These are phyloP conservation scores for Cricetomys ansorgei DNA, from an alignment of 2,113 vertebrate genomes.

Conservation along the genomic window DNA sequence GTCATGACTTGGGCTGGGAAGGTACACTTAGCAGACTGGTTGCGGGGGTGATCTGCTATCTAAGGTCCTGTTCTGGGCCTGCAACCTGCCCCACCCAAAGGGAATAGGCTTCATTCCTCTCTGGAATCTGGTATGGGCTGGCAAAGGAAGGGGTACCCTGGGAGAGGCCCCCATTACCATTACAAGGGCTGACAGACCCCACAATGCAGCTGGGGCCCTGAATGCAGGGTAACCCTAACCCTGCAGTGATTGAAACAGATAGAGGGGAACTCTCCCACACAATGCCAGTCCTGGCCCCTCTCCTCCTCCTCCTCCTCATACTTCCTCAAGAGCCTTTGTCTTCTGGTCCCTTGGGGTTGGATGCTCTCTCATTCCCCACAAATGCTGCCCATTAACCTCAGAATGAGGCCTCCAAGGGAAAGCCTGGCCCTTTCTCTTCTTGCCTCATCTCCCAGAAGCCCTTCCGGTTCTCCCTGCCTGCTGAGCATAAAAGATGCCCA, in stretches of 20 bases:
- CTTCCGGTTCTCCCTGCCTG: neutral
- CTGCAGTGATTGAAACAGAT: slow-evolving; percentile 79
- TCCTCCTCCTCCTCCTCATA: slow-evolving; percentile 70
- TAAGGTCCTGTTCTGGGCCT: slow-evolving; percentile 37
- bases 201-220: slow-evolving; percentile 64
- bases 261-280: slow-evolving; percentile 73
- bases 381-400: slow-evolving; percentile 69
- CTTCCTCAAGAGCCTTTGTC: slow-evolving; percentile 81
- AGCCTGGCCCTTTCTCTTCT: slow-evolving; percentile 45
- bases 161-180: slow-evolving; percentile 76
- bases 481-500: slow-evolving; percentile 13
- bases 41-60: slow-evolving; percentile 57
- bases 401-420: slow-evolving; percentile 66
- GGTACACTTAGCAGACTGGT: slow-evolving; percentile 50
- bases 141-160: neutral
- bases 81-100: slow-evolving; percentile 35
- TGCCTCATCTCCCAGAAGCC: slow-evolving; percentile 26
- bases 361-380: slow-evolving; percentile 63
- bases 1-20: slow-evolving; percentile 74
- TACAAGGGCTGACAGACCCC: slow-evolving; percentile 75
- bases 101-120: slow-evolving; percentile 11
- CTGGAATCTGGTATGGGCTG: slow-evolving; percentile 24
- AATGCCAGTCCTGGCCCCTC: slow-evolving; percentile 51
- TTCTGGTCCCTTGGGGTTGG: slow-evolving; percentile 70
- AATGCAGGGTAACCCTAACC: slow-evolving; percentile 81